These are phyloP conservation scores for Drosophila atripex DNA, from an alignment of 2,888 invertebrate species.

Conservation along the genomic window DNA sequence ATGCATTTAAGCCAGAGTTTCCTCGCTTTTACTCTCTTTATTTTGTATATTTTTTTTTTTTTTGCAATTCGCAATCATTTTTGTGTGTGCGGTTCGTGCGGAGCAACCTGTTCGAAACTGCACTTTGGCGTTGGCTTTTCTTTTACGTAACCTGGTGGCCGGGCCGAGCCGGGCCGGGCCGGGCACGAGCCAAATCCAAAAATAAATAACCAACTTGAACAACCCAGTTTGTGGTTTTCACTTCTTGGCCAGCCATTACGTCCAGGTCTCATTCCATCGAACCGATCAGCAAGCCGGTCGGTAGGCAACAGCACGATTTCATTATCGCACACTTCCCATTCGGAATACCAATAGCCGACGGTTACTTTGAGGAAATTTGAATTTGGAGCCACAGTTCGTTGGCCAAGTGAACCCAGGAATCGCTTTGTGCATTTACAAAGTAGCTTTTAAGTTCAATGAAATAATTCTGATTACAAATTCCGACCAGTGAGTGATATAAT, in stretches of 20 bases:
- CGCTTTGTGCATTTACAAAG: conserved; percentile 48
- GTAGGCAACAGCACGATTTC: conserved; percentile 62
- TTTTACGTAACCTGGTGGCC: conserved; percentile 60
- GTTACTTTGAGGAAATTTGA: conserved; percentile 56
- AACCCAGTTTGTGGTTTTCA: conserved; percentile 39
- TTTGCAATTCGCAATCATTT: conserved; percentile 63
- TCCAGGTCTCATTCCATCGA: conserved; percentile 6
- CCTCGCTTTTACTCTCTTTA: conserved; percentile 48
- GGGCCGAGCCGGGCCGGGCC: conserved; percentile 5
- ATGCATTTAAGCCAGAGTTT: conserved; percentile 43
- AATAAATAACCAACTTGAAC: conserved; percentile 46
- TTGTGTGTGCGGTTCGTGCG: conserved; percentile 21
- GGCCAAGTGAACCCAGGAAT: conserved; percentile 56
- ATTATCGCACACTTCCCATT: conserved; percentile 71
- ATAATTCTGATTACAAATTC: conserved; percentile 18
- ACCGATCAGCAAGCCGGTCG: conserved; percentile 12
- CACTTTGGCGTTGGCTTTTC: conserved; percentile 60
- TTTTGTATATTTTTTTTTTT: conserved; percentile 35
- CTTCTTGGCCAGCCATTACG: conserved; percentile 24
- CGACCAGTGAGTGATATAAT: conserved; percentile 2
- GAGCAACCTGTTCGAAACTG: conserved; percentile 53
- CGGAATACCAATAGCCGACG: conserved; percentile 52
- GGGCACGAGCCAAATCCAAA: conserved; percentile 59
- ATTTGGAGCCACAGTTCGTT: conserved; percentile 53
- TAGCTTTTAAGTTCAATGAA: conserved; percentile 25